A percentile compares a stretch with the other conserved stretches of the same genome.
Evolutionary conservation across 1,140 invertebrate species (phyloP).

Genomic region (Trinorchestia longiramus): DNA sequence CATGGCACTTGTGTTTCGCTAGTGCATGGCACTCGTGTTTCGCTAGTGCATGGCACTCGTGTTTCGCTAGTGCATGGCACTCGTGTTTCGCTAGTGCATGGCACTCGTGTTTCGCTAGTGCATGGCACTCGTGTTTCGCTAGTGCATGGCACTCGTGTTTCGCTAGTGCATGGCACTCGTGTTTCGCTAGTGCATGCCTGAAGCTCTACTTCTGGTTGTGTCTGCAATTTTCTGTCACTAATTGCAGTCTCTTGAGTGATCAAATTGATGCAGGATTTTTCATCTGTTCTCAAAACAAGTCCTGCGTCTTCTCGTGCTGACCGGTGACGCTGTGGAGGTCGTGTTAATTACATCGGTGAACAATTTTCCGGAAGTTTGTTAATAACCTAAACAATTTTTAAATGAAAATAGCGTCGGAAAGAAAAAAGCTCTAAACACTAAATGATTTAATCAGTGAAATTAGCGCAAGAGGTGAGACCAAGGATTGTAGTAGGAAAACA

Average conservation of each 20-base stretch:
- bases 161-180: too few species aligned
- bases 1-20: too few species aligned
- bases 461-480: too few species aligned
- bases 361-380: not conserved
- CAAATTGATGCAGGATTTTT: not conserved
- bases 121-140: too few species aligned
- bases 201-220: not conserved
- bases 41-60: too few species aligned
- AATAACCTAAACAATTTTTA: not conserved
- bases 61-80: too few species aligned
- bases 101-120: too few species aligned
- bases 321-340: not conserved
- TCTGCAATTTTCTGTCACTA: not conserved
- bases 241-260: not conserved
- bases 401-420: not conserved
- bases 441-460: not conserved
- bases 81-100: too few species aligned
- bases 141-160: too few species aligned
- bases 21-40: too few species aligned
- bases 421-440: not conserved
- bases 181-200: not conserved
- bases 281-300: not conserved
- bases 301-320: not conserved
- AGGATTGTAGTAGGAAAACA: too few species aligned
- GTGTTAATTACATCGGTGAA: not conserved